A percentile compares a stretch with the other conserved stretches of the same genome.
These are phyloP conservation scores for Rhamnusium bicolor DNA, from an alignment of 2,888 invertebrate genomes.

Conservation along the genomic window DNA sequence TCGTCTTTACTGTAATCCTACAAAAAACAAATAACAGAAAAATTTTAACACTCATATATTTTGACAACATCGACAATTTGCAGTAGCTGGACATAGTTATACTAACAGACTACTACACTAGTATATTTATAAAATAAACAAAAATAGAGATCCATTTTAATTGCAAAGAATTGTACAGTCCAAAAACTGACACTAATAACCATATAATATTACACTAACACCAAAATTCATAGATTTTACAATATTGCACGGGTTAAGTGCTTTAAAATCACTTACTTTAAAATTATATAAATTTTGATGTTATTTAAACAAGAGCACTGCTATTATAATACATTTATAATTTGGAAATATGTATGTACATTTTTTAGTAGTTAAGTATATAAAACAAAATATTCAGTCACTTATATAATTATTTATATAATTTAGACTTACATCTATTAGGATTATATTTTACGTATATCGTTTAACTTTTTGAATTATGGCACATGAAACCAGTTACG, in stretches of 20 bases:
- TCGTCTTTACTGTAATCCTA: background rate
- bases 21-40: constrained; percentile 16
- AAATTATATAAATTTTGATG: constrained; percentile 39
- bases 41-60: constrained; percentile 33
- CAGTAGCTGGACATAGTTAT: constrained; percentile 47
- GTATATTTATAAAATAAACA: constrained; percentile 49
- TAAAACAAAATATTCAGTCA: constrained; percentile 50
- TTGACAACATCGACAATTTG: constrained; percentile 49
- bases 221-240: constrained; percentile 40
- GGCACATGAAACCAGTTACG: constrained; percentile 63
- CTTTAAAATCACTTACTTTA: constrained; percentile 39
- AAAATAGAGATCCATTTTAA: constrained; percentile 58
- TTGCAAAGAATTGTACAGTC: constrained; percentile 44
- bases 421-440: constrained; percentile 61
- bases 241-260: constrained; percentile 53
- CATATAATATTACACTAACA: constrained; percentile 36
- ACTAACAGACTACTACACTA: constrained; percentile 52
- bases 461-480: constrained; percentile 59
- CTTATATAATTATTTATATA: constrained; percentile 45
- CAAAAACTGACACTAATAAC: constrained; percentile 39
- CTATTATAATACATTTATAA: constrained; percentile 24
- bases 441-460: constrained; percentile 66
- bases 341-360: constrained; percentile 40
- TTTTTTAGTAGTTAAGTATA: constrained; percentile 33
- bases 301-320: constrained; percentile 41